Conservation (phyloP, 1,140 invertebrate species). For the Caenorhabditis brenneri region DNA sequence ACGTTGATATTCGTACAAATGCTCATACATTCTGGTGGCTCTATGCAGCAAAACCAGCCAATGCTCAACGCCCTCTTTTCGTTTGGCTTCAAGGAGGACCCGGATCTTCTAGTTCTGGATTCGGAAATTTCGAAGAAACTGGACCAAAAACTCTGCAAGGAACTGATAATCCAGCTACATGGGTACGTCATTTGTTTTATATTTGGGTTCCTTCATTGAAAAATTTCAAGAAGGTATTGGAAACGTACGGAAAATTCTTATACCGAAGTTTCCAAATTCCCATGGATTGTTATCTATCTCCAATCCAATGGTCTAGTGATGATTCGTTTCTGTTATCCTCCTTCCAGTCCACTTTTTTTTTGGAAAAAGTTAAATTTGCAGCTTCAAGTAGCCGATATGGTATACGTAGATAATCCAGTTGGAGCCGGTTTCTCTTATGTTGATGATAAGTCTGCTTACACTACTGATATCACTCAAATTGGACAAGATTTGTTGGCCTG, state of each 20-base stretch:
- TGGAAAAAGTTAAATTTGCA: slow-evolving; percentile 52
- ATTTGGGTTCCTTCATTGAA: background rate
- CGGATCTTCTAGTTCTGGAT: slow-evolving; percentile 80
- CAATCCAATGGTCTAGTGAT: too few relatives aligned
- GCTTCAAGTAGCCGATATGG: slow-evolving; percentile 77
- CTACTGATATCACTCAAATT: slow-evolving; percentile 79
- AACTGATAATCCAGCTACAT: slow-evolving; percentile 54
- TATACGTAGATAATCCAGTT: slow-evolving; percentile 87
- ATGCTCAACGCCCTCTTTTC: slow-evolving; percentile 77
- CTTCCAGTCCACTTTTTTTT: too few relatives aligned
- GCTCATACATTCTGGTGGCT: slow-evolving; percentile 86
- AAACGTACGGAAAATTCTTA: too few relatives aligned
- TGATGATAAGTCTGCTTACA: slow-evolving; percentile 74
- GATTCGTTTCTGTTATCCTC: too few relatives aligned
- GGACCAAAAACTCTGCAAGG: slow-evolving; percentile 74
- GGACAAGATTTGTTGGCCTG: slow-evolving; percentile 80
- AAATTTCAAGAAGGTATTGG: too few relatives aligned
- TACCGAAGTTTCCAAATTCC: too few relatives aligned
- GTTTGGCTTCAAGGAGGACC: slow-evolving; percentile 79
- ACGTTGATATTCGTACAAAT: slow-evolving; percentile 76
- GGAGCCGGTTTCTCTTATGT: slow-evolving; percentile 86
- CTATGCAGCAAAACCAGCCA: slow-evolving; percentile 76
- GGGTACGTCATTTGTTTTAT: slow-evolving; percentile 46
- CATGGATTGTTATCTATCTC: too few relatives aligned
- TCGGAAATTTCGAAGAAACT: slow-evolving; percentile 81